Conservation (phyloP, 2,797 vertebrate species). For the Rhodeus uyekii region DNA sequence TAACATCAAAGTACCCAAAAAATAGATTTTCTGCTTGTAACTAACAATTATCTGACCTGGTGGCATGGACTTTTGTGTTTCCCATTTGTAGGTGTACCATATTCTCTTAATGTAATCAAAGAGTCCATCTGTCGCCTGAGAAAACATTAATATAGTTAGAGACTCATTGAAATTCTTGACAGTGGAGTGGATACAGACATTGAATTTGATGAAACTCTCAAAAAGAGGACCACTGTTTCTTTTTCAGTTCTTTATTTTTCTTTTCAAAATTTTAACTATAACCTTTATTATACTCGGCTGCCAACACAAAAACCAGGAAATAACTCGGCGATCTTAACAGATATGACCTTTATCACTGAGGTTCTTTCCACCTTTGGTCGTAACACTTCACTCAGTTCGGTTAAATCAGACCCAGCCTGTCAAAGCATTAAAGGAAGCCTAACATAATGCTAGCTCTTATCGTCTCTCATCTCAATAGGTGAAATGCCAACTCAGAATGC, state of each 20-base stretch:
- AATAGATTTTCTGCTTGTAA: conserved; percentile 18
- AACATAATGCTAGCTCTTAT: conserved; percentile 38
- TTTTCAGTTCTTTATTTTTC: not conserved
- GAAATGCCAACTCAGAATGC: conserved; percentile 27
- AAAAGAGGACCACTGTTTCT: not conserved
- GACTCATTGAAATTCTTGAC: not conserved
- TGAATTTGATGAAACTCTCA: not conserved
- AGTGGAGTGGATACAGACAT: not conserved
- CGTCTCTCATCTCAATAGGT: conserved; percentile 38
- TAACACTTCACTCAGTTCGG: conserved; percentile 43
- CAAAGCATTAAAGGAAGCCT: conserved; percentile 46
- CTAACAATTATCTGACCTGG: conserved; percentile 36
- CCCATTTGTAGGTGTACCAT: conserved; percentile 17
- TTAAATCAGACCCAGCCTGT: conserved; percentile 35
- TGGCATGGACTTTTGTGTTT: conserved; percentile 10
- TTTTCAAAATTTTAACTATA: not conserved
- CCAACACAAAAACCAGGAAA: not conserved
- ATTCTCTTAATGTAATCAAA: conserved; percentile 26
- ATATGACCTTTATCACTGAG: conserved; percentile 30
- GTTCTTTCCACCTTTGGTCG: conserved; percentile 16
- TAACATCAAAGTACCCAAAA: conserved; percentile 49
- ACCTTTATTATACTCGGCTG: not conserved
- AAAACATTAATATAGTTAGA: not conserved
- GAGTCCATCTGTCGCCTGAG: not conserved
- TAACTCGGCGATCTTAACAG: conserved; percentile 7